Base-by-base conservation (phyloP, 1,140 invertebrate genomes). In the Lasaia peninsularis region DNA sequence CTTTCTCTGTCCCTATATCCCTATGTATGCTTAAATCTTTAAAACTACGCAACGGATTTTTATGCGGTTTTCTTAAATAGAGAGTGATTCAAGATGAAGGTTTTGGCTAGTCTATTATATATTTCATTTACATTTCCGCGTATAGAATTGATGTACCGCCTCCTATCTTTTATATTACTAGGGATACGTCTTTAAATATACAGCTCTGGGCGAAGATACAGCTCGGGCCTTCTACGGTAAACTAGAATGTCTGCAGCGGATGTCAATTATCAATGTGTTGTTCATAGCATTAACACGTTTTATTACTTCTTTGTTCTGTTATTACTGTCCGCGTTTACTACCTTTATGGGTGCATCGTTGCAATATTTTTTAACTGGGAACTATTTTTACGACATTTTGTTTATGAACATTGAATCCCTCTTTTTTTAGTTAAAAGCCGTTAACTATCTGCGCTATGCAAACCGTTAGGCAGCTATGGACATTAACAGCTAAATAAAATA, bases 201-300 rank as follows among this genome's bases (percentile, higher is more conserved):
- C 67, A 75, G 63, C 67, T 64, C 58, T 61, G 67, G 61, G 66
- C 71, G 71, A 68, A 82, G 75, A 77, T 76, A n/a, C 75, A 75
- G 63, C 64, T n/a, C n/a, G n/a, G n/a, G n/a, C n/a, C 67, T 69
- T 85, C 67, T 87, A 80, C 62, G 81, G 84, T 59, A 75, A 84
- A 81, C 78, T 78, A 78, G 80, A 73, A 73, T 73, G 52, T 62
- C 65, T 55, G 57, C 69, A 56, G 66, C 64, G 58, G 54, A 69
- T 63, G 60, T 68, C 72, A 81, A 77, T 82, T 83, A 80, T 71
- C 63, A 63, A 65, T 58, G 56, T 44, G 37, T 44, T 67, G 69
- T 77, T 71, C 60, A 69, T 67, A 67, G 60, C 73, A 73, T 73
- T 72, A 63, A 71, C 63, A 77, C 69, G 72, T 75, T 74, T 76